phyloP scores from a whole-genome alignment of 2,888 invertebrate species.

The Plebejus melissa region DNA sequence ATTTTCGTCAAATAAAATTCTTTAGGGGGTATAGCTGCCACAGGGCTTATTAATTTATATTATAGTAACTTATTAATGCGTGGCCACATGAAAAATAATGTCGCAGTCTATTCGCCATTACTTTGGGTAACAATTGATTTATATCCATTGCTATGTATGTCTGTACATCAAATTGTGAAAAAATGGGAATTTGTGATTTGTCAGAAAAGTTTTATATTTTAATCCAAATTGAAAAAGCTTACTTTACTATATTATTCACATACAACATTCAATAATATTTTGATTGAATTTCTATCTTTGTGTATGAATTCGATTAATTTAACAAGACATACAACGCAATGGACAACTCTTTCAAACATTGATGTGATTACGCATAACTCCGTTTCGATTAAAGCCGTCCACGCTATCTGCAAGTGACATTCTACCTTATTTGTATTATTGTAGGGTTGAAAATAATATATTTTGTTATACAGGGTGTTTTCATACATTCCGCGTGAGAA shows the following conservation, averaged over 20 bases:
- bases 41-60: too few relatives aligned
- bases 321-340: conserved; percentile 29
- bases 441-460: conserved; percentile 30
- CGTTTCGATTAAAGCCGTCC: conserved; percentile 44
- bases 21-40: too few relatives aligned
- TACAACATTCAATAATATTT: background rate
- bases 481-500: conserved; percentile 40
- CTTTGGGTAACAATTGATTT: too few relatives aligned
- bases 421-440: conserved; percentile 24
- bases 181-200: too few relatives aligned
- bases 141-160: too few relatives aligned
- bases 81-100: too few relatives aligned
- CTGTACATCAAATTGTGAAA: too few relatives aligned
- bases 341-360: conserved; percentile 38
- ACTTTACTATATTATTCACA: background rate
- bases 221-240: background rate
- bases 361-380: conserved; percentile 45
- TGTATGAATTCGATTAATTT: background rate
- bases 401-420: conserved; percentile 31
- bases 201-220: background rate
- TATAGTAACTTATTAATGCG: too few relatives aligned
- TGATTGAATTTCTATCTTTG: background rate
- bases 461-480: conserved; percentile 8
- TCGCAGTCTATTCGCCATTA: too few relatives aligned
- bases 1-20: too few relatives aligned